Evolutionary conservation across 2,888 invertebrate species (phyloP), one percentile per base, ranked within the genome.

Genomic region (Andrena praecox): DNA sequence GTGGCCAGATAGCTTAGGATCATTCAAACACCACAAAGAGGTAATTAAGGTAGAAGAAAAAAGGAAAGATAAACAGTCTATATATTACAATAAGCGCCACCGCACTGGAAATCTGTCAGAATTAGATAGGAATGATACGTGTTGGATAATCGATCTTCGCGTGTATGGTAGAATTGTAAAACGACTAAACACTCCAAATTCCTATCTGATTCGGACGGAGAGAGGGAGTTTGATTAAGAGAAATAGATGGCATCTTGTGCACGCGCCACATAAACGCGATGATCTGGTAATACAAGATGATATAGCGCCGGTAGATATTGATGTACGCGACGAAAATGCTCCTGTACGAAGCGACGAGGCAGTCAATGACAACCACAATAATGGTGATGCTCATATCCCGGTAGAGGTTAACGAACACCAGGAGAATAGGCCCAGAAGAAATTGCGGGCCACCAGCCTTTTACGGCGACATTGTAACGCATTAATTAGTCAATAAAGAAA

Each of bases 81-180:
- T n/a, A 2, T 54, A 54, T 20, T 54, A 68, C 29, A 68, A 68
- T 31, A 68, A 24, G 27, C 10, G 54, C 7, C 33, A 68, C 20
- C 68, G 68, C 33, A 35, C 33, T 35, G 33, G 33, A 8, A 35
- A 35, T 8, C 33, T 35, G 33, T 35, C 33, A 35, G 33, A 35
- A 35, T 35, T 35, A 35, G 33, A 35, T 35, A 35, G 33, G 33
- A 35, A 35, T 35, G 8, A 35, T 35, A 35, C 33, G 8, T 35
- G 33, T 35, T 35, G 33, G 33, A 35, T 35, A 35, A 50, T 16
- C 50, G 33, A 35, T 35, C 33, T 35, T 0, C 33, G 33, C 0
- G 52, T 54, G 7, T 54, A n/a, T n/a, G 50, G n/a, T 1, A 50
- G 50, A n/a, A n/a, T 50, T 4, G 50, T 50, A n/a, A 50, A 50